These are phyloP conservation scores for Volucella bombylans DNA, from an alignment of 2,888 invertebrate genomes.

Conservation along the genomic window DNA sequence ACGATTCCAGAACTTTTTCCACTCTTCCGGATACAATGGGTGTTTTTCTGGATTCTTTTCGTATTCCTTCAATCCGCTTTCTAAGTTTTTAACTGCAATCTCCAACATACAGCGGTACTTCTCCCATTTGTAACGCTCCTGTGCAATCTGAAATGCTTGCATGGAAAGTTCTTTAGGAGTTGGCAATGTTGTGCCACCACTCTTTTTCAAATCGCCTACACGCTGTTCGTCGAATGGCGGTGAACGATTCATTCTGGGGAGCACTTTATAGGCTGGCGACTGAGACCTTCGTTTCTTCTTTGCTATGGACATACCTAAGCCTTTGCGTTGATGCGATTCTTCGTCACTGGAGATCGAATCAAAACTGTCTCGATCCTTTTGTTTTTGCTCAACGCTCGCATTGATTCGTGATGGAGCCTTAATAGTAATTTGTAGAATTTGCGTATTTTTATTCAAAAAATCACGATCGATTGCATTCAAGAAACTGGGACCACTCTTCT, in stretches of 20 bases:
- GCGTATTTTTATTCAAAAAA: constrained; percentile 75
- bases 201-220: constrained; percentile 43
- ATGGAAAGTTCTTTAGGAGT: constrained; percentile 81
- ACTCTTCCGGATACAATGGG: constrained; percentile 93
- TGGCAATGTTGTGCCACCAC: constrained; percentile 73
- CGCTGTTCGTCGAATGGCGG: constrained; percentile 75
- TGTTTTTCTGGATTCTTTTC: constrained; percentile 94
- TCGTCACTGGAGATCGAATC: constrained; percentile 78
- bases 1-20: constrained; percentile 94
- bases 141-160: constrained; percentile 81
- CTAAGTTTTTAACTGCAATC: constrained; percentile 83
- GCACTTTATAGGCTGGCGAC: constrained; percentile 76
- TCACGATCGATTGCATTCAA: constrained; percentile 83
- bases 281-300: constrained; percentile 77
- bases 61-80: constrained; percentile 87
- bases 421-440: constrained; percentile 67
- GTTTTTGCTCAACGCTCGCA: constrained; percentile 35
- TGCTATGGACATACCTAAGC: constrained; percentile 76
- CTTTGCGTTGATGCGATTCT: constrained; percentile 76
- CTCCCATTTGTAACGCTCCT: constrained; percentile 84
- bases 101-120: constrained; percentile 83
- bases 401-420: constrained; percentile 82
- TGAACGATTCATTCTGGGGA: constrained; percentile 76
- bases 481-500: constrained; percentile 84
- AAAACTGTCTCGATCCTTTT: constrained; percentile 74